These are phyloP conservation scores for Mastomys coucha DNA, from an alignment of 2,113 vertebrate genomes.

Conservation along the genomic window DNA sequence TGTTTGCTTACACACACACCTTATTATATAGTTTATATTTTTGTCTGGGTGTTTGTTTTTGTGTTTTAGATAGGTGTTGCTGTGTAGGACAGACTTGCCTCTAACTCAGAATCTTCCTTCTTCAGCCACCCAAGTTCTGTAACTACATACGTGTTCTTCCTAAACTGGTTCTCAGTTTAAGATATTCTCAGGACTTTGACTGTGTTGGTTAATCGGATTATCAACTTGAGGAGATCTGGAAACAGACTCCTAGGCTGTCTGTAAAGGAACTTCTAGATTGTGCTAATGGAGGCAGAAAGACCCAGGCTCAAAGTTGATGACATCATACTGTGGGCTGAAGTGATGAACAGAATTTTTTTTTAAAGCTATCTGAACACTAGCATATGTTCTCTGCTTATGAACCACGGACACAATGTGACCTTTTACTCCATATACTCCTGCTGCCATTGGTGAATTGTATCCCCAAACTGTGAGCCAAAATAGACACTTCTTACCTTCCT, in stretches of 20 bases:
- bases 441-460: neutral
- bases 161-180: neutral
- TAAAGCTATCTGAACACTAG: neutral
- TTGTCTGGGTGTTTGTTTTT: neutral
- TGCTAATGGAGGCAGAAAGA: neutral
- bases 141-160: neutral
- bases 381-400: neutral
- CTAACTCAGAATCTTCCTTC: neutral
- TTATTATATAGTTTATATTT: neutral
- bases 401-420: neutral
- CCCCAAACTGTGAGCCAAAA: neutral
- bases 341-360: neutral
- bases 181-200: neutral
- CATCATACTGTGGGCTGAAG: neutral
- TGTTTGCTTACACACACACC: neutral
- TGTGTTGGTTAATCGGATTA: neutral
- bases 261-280: neutral
- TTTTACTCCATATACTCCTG: neutral
- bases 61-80: neutral
- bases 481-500: neutral
- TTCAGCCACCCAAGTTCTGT: neutral
- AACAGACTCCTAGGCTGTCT: neutral
- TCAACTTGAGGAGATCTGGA: neutral
- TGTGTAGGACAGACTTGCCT: neutral
- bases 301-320: neutral